Base-by-base conservation (phyloP, 1,140 invertebrate genomes). In the Drosophila watanabei region DNA sequence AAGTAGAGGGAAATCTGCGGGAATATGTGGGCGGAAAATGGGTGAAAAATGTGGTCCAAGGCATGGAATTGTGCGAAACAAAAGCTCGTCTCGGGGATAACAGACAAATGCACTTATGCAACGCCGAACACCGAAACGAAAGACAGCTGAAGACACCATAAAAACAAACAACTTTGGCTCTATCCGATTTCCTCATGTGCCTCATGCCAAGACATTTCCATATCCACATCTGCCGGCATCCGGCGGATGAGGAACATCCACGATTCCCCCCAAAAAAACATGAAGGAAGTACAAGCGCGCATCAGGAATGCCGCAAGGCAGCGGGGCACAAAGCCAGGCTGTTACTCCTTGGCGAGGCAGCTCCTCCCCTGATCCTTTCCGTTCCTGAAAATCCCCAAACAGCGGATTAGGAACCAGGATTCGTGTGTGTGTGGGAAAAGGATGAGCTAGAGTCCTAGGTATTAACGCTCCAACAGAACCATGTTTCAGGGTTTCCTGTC, bases 71-170 rank as follows among this genome's bases (percentile, higher is more conserved):
- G 58, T 43, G 45, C 75, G 65, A 71, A 71, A 71, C 79, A 84
- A 83, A 75, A 70, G 78, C 73, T 69, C 58, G 63, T 52, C 70
- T 52, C 70, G 78, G 66, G 66, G 66, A 79, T 89, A 81, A 82
- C 81, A 89, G 81, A 81, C 86, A 89, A 89, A 89, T 89, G 81
- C 86, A 89, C 85, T 89, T 89, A 82, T 89, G 86, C 81, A 89
- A 84, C 78, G 72, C 73, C 37, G 39, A 41, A 41, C 64, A 30
- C 51, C n/a, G n/a, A 60, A 43, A 62, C 13, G 41, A 43, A 43
- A 71, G 71, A 60, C 56, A 43, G 68, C 76, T 70, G 65, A 70
- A 79, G 65, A 71, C 75, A 63, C 62, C 75, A 63, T 61, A 79
- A 70, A 79, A 79, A 70, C 75, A 78, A 79, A 70, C 75, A 79